These are phyloP conservation scores for Drosophila serrata DNA, from an alignment of 1,140 invertebrate genomes.

Conservation along the genomic window DNA sequence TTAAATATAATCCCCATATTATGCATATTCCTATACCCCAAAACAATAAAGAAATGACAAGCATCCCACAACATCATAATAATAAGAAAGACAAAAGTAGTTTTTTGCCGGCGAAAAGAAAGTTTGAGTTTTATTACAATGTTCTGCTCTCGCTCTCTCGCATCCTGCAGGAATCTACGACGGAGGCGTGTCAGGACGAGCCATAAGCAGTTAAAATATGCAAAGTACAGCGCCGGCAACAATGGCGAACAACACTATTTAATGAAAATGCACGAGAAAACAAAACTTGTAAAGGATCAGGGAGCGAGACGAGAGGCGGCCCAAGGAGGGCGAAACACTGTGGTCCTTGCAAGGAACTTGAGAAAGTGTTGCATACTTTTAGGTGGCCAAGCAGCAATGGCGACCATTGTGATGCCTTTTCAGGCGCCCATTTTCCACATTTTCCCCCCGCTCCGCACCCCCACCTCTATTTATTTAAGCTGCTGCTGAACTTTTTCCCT, in stretches of 20 bases:
- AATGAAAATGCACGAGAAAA: conserved; percentile 69
- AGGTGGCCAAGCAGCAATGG: conserved; percentile 39
- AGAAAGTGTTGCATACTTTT: conserved; percentile 79
- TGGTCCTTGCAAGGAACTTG: conserved; percentile 31
- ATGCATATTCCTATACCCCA: not conserved
- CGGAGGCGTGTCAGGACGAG: conserved; percentile 31
- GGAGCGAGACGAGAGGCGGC: conserved; percentile 2
- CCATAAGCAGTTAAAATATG: conserved; percentile 71
- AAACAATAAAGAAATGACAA: conserved; percentile 64
- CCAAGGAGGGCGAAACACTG: not conserved
- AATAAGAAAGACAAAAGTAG: conserved; percentile 69
- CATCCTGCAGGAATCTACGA: not conserved
- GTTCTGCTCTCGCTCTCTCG: conserved; percentile 22
- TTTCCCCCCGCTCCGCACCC: not conserved
- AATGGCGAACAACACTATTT: conserved; percentile 65
- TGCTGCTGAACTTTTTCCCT: conserved; percentile 56
- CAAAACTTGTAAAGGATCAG: conserved; percentile 53
- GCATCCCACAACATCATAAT: conserved; percentile 49
- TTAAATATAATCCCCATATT: not conserved
- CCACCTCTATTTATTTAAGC: conserved; percentile 68
- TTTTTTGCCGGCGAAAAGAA: conserved; percentile 51
- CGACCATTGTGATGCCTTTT: conserved; percentile 43
- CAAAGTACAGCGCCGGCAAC: conserved; percentile 59
- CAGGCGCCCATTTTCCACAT: conserved; percentile 11
- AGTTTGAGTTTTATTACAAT: conserved; percentile 76